Evolutionary conservation across 2,113 vertebrate species (phyloP).

Genomic region (Bos indicus): DNA sequence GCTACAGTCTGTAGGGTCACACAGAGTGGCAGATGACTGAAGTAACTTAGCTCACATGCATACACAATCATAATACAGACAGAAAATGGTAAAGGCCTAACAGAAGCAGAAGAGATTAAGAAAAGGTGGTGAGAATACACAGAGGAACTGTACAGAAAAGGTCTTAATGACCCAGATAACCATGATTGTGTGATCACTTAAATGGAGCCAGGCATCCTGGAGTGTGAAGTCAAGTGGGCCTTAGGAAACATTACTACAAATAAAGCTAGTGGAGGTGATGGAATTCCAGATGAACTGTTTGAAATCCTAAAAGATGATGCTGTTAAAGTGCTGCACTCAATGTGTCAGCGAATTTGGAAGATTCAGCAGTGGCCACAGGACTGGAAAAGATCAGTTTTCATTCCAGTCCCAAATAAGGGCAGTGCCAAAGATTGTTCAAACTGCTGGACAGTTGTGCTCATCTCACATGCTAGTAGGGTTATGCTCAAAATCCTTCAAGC

Average conservation of each 20-base stretch:
- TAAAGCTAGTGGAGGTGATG: neutral
- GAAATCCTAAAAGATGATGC: neutral
- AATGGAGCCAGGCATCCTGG: neutral
- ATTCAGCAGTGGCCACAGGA: neutral
- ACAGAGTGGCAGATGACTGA: neutral
- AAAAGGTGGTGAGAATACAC: neutral
- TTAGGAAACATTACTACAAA: neutral
- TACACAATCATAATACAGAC: neutral
- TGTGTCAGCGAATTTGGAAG: neutral
- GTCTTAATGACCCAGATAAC: neutral
- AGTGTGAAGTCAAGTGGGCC: neutral
- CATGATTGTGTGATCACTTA: neutral
- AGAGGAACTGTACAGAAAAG: neutral
- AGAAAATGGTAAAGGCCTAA: neutral
- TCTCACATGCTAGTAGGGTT: neutral
- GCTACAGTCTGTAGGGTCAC: fast-evolving
- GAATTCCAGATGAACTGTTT: neutral
- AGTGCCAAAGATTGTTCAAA: neutral
- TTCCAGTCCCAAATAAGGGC: neutral
- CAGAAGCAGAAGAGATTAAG: neutral
- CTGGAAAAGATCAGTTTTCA: neutral
- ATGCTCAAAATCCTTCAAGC: neutral
- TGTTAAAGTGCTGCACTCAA: neutral
- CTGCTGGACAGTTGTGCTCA: neutral
- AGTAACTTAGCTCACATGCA: neutral